Evolutionary conservation across 1,140 invertebrate genomes (phyloP).

Genomic region (Lordiphosa mommai): DNA sequence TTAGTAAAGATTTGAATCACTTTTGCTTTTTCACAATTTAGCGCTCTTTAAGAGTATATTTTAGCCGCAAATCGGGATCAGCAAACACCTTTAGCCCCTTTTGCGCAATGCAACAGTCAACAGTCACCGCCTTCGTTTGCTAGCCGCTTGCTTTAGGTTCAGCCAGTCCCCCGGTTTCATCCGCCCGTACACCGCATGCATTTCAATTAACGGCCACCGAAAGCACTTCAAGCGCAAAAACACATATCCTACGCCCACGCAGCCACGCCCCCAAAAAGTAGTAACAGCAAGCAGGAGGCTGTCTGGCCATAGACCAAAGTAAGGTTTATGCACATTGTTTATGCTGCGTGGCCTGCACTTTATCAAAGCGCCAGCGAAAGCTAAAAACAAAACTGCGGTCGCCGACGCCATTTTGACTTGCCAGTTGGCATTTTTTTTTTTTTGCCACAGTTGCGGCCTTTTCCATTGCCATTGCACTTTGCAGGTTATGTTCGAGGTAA

Average conservation of each 20-base stretch:
- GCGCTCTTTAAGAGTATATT: neutral
- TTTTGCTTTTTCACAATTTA: no score
- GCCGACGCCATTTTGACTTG: slow-evolving; percentile 55
- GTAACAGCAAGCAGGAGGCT: neutral
- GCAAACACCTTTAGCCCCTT: slow-evolving; percentile 50
- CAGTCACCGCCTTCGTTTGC: slow-evolving; percentile 31
- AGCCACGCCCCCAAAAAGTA: neutral
- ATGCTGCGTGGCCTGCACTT: slow-evolving; percentile 69
- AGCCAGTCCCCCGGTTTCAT: neutral
- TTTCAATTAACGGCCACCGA: slow-evolving; percentile 70
- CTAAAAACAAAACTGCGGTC: slow-evolving; percentile 65
- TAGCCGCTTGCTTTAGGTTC: slow-evolving; percentile 5
- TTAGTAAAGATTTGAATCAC: no score
- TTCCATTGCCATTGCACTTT: slow-evolving; percentile 20
- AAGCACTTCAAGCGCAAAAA: slow-evolving; percentile 69
- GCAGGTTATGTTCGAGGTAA: slow-evolving; percentile 10
- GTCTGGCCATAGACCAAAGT: slow-evolving; percentile 12
- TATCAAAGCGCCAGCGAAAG: slow-evolving; percentile 56
- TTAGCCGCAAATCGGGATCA: neutral
- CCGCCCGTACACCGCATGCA: slow-evolving; percentile 47
- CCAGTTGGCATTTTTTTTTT: slow-evolving; percentile 10
- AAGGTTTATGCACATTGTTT: slow-evolving; percentile 49
- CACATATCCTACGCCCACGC: slow-evolving; percentile 47
- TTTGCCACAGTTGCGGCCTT: neutral
- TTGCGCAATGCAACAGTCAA: slow-evolving; percentile 12